Evolutionary conservation across 1,140 invertebrate genomes (phyloP), one percentile per base, ranked within the genome.

Genomic region (Pararge aegeria): DNA sequence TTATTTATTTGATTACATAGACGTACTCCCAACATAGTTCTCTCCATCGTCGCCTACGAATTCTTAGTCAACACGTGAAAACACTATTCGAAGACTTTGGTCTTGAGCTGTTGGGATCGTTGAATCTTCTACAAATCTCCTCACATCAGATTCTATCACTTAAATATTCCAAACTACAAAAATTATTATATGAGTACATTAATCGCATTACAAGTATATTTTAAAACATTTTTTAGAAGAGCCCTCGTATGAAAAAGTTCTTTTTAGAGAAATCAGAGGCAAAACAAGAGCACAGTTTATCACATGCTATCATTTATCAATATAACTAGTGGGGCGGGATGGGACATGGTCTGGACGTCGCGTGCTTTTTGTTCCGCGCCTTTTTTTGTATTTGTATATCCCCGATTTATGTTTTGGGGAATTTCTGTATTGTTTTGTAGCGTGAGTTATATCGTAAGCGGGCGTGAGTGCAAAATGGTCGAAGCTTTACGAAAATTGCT

Each of bases 251-350:
- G n/a, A 34, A 52, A 52, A 52, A 52, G 29, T 10, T 29, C 49
- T 37, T 37, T 37, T 27, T 52, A 37, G 21, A 30, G 20, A 19
- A 20, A 53, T 21, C 20, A 27, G 46, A 40, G 20, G 20, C 34
- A 53, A 53, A 53, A 53, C 29, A 37, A 37, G 13, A 10, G 21
- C 12, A 13, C 73, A 73, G 75, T 83, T 73, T 78, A 78, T 80
- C 74, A 79, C 68, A 55, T 63, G 56, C 59, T 73, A 78, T 83
- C 81, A 81, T 83, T 83, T 83, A 81, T 83, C 81, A 81, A 75
- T 70, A 72, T 80, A 81, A 80, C 81, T 82, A 84, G 73, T 82
- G 73, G 73, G 73, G 70, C 61, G 73, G 70, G 69, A 76, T 68
- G 55, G 69, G 66, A 77, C 73, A 73, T 75, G 80, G 75, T 64